phyloP scores from a whole-genome alignment of 2,113 vertebrate species.

The Gnathonemus echidnorhynchus region DNA sequence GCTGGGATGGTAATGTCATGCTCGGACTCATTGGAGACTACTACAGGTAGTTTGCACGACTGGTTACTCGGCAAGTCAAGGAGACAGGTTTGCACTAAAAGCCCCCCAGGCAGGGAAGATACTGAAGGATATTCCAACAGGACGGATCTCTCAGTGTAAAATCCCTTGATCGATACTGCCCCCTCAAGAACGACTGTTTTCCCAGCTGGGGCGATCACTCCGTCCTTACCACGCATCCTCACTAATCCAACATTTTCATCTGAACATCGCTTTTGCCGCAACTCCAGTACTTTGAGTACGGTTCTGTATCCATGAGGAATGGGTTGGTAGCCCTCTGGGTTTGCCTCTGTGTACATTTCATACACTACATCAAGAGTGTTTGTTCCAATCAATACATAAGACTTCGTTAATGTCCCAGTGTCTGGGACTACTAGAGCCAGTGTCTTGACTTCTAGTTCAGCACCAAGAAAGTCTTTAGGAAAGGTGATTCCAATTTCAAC shows the following conservation, averaged over 20 bases:
- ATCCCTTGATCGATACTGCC: background rate
- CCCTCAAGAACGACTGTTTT: too few relatives aligned
- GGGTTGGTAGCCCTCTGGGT: too few relatives aligned
- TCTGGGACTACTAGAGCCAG: too few relatives aligned
- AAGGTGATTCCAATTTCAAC: constrained; percentile 8
- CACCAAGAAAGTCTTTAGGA: constrained; percentile 8
- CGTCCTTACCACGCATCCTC: background rate
- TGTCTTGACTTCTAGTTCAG: background rate
- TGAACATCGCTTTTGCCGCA: background rate
- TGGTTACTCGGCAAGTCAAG: background rate
- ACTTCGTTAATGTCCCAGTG: too few relatives aligned
- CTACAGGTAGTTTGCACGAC: too few relatives aligned
- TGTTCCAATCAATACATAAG: too few relatives aligned
- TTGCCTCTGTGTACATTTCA: too few relatives aligned
- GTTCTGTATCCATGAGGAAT: background rate
- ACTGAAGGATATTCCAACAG: constrained; percentile 16
- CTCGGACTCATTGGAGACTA: too few relatives aligned
- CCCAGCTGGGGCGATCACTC: too few relatives aligned
- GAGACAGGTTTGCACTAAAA: constrained; percentile 17
- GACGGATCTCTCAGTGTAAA: background rate
- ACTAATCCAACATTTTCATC: background rate
- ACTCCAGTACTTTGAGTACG: constrained; percentile 8
- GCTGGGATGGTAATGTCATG: constrained; percentile 24
- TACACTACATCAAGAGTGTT: too few relatives aligned
- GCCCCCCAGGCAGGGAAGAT: constrained; percentile 13